A percentile compares a stretch with the other conserved stretches of the same genome.
phyloP scores from a whole-genome alignment of 64 coral and sea anemone genomes.

The Pocillopora damicornis region DNA sequence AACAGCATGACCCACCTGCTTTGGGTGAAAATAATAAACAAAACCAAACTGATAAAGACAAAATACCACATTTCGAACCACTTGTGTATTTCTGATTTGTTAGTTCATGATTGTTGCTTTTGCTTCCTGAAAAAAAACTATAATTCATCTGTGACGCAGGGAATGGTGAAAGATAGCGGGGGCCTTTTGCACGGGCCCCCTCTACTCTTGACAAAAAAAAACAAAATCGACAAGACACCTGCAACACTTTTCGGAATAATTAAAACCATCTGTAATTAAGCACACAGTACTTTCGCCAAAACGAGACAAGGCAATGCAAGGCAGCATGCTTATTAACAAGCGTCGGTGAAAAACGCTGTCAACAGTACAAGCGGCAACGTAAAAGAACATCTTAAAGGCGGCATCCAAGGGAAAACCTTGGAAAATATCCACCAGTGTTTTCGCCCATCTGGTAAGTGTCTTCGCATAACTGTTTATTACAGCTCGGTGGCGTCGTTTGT shows the following conservation, averaged over 20 bases:
- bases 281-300: not conserved
- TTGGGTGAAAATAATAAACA: no score
- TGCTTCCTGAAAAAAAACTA: no score
- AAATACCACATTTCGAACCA: no score
- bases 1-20: no score
- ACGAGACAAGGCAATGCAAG: not conserved
- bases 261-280: not conserved
- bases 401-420: not conserved
- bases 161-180: no score
- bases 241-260: not conserved
- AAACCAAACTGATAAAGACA: no score
- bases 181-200: not conserved
- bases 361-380: no score
- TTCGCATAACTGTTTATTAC: not conserved
- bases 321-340: not conserved
- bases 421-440: no score
- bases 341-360: not conserved
- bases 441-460: not conserved
- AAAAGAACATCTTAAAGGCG: no score
- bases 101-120: no score
- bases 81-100: no score
- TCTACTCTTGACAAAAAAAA: not conserved
- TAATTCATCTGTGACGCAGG: no score
- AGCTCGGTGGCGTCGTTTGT: not conserved
- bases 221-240: not conserved